Evolutionary conservation across 2,113 vertebrate genomes (phyloP).

Genomic region (Brachypodius melanocephalos): DNA sequence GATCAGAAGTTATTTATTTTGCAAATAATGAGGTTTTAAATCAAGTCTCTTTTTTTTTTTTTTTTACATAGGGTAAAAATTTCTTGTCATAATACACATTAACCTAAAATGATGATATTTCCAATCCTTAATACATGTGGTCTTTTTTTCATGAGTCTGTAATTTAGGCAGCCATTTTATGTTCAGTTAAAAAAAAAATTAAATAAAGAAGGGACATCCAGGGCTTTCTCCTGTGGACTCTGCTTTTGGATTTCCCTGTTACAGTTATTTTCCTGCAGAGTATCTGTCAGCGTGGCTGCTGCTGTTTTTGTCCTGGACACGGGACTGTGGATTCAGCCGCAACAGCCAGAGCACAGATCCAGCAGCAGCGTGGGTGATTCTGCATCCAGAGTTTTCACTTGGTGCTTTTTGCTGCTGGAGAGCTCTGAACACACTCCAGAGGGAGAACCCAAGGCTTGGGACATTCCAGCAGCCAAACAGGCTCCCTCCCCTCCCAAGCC

Average conservation of each 20-base stretch:
- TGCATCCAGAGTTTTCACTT: rapidly evolving
- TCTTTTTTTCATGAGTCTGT: not conserved
- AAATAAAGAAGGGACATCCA: not conserved
- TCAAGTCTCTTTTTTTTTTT: not conserved
- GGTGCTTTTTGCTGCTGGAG: not conserved
- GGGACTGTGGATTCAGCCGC: rapidly evolving
- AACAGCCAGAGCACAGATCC: rapidly evolving
- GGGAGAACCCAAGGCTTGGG: not conserved
- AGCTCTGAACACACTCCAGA: not conserved
- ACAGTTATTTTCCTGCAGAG: not conserved
- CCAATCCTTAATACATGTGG: not conserved
- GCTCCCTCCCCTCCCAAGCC: not conserved
- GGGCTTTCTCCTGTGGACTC: not conserved
- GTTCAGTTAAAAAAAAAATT: not conserved
- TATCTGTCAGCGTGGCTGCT: not conserved
- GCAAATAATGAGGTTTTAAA: not conserved
- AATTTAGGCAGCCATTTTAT: conserved; percentile 51
- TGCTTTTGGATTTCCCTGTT: not conserved
- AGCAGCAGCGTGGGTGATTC: not conserved
- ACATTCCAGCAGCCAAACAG: not conserved
- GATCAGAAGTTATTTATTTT: not conserved
- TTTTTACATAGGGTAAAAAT: not conserved
- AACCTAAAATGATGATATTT: rapidly evolving
- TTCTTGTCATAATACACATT: rapidly evolving
- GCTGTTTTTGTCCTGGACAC: not conserved